Evolutionary conservation across 2,113 vertebrate genomes (phyloP).

Genomic region (Nestor notabilis): DNA sequence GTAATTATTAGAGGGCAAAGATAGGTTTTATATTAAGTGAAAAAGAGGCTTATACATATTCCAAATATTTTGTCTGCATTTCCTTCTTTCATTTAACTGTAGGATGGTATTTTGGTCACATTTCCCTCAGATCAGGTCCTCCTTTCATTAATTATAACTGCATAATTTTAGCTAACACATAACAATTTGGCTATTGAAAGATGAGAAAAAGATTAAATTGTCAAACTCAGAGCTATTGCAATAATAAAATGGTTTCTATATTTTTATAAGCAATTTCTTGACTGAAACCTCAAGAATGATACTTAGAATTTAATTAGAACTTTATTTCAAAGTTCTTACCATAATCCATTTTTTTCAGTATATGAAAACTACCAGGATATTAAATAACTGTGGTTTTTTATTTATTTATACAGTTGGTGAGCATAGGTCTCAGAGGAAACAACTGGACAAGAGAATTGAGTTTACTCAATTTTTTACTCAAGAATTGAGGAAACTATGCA

Average conservation of each 20-base stretch:
- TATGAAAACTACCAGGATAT: background rate
- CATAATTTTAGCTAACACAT: background rate
- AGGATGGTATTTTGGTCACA: background rate
- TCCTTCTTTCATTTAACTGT: background rate
- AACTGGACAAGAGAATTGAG: background rate
- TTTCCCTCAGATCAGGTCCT: background rate
- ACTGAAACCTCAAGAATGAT: background rate
- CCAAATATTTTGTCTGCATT: background rate
- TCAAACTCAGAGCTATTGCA: background rate
- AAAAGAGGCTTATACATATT: background rate
- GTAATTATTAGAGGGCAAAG: background rate
- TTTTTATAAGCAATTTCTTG: background rate
- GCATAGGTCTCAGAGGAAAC: background rate
- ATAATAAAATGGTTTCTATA: background rate
- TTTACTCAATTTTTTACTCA: too few species aligned
- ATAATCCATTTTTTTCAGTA: background rate
- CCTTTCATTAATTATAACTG: background rate
- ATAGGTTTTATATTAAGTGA: background rate
- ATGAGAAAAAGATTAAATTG: background rate
- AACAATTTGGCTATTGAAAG: background rate
- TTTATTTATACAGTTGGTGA: background rate
- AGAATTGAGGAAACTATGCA: too few species aligned
- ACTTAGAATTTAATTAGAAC: background rate
- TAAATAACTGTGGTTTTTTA: background rate
- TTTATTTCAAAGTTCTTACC: background rate